Percentiles rank a stretch among this genome's conserved stretches.
These are phyloP conservation scores for Styela clava DNA, from an alignment of 23 tunicate genomes.

Conservation along the genomic window DNA sequence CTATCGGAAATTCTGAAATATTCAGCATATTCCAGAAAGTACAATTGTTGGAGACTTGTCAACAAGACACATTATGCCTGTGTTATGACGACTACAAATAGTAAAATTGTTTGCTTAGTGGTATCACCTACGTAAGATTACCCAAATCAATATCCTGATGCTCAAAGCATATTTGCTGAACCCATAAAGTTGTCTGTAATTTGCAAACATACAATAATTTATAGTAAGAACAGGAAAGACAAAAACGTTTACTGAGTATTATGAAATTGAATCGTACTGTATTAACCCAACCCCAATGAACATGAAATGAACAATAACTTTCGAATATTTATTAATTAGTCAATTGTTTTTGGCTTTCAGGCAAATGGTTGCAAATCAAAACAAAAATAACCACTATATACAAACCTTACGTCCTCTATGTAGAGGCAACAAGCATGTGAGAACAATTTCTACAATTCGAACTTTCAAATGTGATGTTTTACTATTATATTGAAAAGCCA, in stretches of 20 bases:
- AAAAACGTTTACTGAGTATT: too few species aligned
- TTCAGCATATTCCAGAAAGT: background rate
- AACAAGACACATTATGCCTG: background rate
- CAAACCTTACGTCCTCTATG: background rate
- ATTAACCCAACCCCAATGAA: too few species aligned
- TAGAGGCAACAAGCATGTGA: constrained; percentile 32
- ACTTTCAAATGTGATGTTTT: constrained; percentile 54
- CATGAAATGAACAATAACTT: too few species aligned
- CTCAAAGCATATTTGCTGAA: too few species aligned
- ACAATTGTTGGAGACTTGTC: background rate
- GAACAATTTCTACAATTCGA: constrained; percentile 40
- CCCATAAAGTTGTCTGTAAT: too few species aligned
- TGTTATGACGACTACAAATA: background rate
- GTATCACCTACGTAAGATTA: background rate
- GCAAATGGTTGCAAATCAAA: too few species aligned
- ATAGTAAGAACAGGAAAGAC: too few species aligned
- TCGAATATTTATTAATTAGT: too few species aligned
- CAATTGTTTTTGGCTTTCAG: too few species aligned
- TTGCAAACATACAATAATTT: too few species aligned
- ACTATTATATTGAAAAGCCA: constrained; percentile 83
- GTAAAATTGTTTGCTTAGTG: background rate
- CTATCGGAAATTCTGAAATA: background rate
- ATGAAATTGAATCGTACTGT: too few species aligned
- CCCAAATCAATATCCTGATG: background rate
- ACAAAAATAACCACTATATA: too few species aligned